These are phyloP conservation scores for Semicossyphus pulcher DNA, from an alignment of 2,113 vertebrate species.

Conservation along the genomic window DNA sequence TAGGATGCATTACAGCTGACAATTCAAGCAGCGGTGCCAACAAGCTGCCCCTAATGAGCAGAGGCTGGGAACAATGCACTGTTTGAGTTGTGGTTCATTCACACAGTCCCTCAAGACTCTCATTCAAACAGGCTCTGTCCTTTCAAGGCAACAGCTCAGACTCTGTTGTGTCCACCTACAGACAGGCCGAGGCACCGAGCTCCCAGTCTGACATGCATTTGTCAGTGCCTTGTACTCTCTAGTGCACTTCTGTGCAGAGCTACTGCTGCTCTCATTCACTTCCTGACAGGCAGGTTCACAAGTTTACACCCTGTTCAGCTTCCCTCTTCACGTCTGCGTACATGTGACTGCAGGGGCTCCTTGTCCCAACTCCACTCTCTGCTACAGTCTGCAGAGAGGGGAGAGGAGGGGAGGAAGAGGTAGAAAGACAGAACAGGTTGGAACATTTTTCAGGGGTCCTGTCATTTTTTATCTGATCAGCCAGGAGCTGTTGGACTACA, in stretches of 20 bases:
- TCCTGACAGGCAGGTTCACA: slow-evolving; percentile 73
- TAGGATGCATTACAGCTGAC: slow-evolving; percentile 28
- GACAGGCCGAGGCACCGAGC: slow-evolving; percentile 17
- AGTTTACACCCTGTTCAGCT: slow-evolving; percentile 69
- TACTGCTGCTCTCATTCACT: slow-evolving; percentile 48
- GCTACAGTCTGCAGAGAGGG: slow-evolving; percentile 43
- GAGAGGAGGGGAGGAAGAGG: slow-evolving; percentile 36
- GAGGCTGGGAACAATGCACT: slow-evolving; percentile 33
- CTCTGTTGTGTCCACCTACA: slow-evolving; percentile 46
- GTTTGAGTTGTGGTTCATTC: slow-evolving; percentile 45
- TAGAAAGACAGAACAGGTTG: slow-evolving; percentile 80
- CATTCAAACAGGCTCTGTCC: slow-evolving; percentile 37
- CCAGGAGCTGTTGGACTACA: slow-evolving; percentile 83
- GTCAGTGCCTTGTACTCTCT: slow-evolving; percentile 21
- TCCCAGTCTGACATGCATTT: slow-evolving; percentile 12
- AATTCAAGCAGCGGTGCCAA: slow-evolving; percentile 39
- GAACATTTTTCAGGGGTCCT: slow-evolving; percentile 85
- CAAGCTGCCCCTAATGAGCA: slow-evolving; percentile 52
- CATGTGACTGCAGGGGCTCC: slow-evolving; percentile 77
- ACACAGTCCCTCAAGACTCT: slow-evolving; percentile 20
- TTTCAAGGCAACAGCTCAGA: slow-evolving; percentile 27
- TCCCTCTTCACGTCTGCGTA: slow-evolving; percentile 46
- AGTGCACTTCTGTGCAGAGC: slow-evolving; percentile 29
- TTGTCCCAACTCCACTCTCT: slow-evolving; percentile 62
- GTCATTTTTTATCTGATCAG: slow-evolving; percentile 89